Conservation (phyloP, 2,888 invertebrate species). For the Thyatira batis region DNA sequence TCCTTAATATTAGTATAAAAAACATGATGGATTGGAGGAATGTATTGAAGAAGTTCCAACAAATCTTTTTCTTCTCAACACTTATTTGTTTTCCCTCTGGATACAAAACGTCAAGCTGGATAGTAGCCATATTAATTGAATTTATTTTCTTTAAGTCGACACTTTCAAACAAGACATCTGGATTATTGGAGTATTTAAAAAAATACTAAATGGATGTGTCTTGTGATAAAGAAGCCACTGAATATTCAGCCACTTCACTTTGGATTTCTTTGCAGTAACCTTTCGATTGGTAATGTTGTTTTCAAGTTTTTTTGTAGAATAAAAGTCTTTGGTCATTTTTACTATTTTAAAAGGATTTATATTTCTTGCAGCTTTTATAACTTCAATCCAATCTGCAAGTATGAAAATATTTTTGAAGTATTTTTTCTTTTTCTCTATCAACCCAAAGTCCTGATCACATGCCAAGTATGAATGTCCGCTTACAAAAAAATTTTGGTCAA, state of each 20-base stretch:
- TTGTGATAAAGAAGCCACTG: slow-evolving; percentile 17
- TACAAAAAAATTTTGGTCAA: slow-evolving; percentile 31
- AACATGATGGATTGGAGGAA: slow-evolving; percentile 18
- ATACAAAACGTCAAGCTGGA: slow-evolving; percentile 23
- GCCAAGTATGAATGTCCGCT: slow-evolving; percentile 31
- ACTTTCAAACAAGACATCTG: slow-evolving; percentile 17
- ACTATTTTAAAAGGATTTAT: slow-evolving; percentile 20
- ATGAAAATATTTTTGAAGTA: slow-evolving; percentile 24
- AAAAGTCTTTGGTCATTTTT: slow-evolving; percentile 20
- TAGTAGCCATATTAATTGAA: slow-evolving; percentile 9
- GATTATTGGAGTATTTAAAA: slow-evolving; percentile 21
- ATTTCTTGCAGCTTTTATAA: slow-evolving; percentile 21
- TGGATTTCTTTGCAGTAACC: slow-evolving; percentile 17
- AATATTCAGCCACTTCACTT: slow-evolving; percentile 20
- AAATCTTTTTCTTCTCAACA: slow-evolving; percentile 25
- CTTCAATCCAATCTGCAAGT: slow-evolving; percentile 20
- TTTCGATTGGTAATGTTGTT: slow-evolving; percentile 25
- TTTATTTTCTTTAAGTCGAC: slow-evolving; percentile 21
- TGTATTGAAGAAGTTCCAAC: slow-evolving; percentile 21
- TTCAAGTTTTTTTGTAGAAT: slow-evolving; percentile 22
- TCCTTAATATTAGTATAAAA: slow-evolving; percentile 20
- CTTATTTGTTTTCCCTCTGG: slow-evolving; percentile 22
- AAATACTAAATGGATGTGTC: slow-evolving; percentile 14
- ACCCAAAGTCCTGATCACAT: slow-evolving; percentile 25
- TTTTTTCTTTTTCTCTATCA: slow-evolving; percentile 27